phyloP scores from a whole-genome alignment of 2,113 vertebrate genomes.

The Scomber japonicus region DNA sequence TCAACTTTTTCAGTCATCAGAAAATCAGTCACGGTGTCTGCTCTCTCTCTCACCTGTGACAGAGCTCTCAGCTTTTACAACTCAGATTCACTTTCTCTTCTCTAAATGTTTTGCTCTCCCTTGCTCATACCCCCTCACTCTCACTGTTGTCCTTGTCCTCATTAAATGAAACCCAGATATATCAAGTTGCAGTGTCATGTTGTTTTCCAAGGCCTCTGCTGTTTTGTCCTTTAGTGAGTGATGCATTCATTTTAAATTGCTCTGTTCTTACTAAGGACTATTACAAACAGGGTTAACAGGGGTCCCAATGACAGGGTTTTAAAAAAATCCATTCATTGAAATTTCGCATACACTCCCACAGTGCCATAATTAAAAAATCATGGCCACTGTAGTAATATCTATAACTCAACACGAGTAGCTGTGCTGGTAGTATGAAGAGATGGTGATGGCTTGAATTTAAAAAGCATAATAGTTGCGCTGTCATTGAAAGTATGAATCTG shows the following conservation, averaged over 20 bases:
- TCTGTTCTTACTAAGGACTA: constrained; percentile 13
- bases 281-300: neutral
- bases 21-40: neutral
- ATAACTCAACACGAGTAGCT: neutral
- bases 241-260: constrained; percentile 8
- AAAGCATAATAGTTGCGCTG: neutral
- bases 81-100: neutral
- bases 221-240: constrained; percentile 14
- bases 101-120: neutral
- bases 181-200: constrained; percentile 8
- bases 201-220: neutral
- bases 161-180: constrained; percentile 42
- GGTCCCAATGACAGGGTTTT: constrained; percentile 1
- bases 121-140: neutral
- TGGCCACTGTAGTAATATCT: neutral
- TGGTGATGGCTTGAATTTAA: constrained; percentile 1
- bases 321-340: neutral
- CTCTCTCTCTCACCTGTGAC: constrained; percentile 3
- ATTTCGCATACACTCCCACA: neutral
- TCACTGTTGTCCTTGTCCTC: neutral
- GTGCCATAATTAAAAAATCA: neutral
- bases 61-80: constrained; percentile 12
- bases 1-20: neutral
- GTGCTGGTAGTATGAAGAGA: neutral
- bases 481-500: neutral